A percentile compares a stretch with the other conserved stretches of the same genome.
Evolutionary conservation across 2,888 invertebrate species (phyloP).

Genomic region (Physocephala rufipes): DNA sequence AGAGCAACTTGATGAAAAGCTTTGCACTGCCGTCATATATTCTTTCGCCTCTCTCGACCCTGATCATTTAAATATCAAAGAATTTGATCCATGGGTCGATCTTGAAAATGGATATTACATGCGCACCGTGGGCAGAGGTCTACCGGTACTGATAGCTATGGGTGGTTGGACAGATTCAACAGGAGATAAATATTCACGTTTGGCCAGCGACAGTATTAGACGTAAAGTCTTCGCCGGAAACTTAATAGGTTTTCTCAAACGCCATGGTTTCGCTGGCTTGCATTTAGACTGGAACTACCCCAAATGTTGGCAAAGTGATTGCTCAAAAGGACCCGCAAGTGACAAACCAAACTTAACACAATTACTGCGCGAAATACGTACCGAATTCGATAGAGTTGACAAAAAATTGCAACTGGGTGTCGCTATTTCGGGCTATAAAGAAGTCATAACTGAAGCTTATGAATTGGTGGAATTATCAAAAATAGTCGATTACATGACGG

Average conservation of each 20-base stretch:
- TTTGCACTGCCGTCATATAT: slow-evolving; percentile 90
- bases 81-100: slow-evolving; percentile 90
- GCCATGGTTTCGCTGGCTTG: slow-evolving; percentile 84
- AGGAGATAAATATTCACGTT: slow-evolving; percentile 84
- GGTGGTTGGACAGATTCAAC: slow-evolving; percentile 97
- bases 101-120: slow-evolving; percentile 86
- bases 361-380: slow-evolving; percentile 72
- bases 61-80: slow-evolving; percentile 77
- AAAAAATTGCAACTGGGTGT: slow-evolving; percentile 78
- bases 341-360: slow-evolving; percentile 83
- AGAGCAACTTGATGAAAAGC: slow-evolving; percentile 80
- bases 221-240: slow-evolving; percentile 77
- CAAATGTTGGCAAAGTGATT: slow-evolving; percentile 91
- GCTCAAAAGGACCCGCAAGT: slow-evolving; percentile 79
- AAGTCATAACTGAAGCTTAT: slow-evolving; percentile 87
- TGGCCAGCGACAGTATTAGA: slow-evolving; percentile 75
- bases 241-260: slow-evolving; percentile 75
- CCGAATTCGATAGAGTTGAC: slow-evolving; percentile 56
- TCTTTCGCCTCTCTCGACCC: slow-evolving; percentile 89
- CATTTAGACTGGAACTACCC: slow-evolving; percentile 97
- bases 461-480: slow-evolving; percentile 77
- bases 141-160: slow-evolving; percentile 78
- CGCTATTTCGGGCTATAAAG: slow-evolving; percentile 88
- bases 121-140: slow-evolving; percentile 75
- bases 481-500: slow-evolving; percentile 80